Percentiles rank a stretch among this genome's conserved stretches.
Evolutionary conservation across 2,888 invertebrate species (phyloP).

Genomic region (Prenolepis imparis): DNA sequence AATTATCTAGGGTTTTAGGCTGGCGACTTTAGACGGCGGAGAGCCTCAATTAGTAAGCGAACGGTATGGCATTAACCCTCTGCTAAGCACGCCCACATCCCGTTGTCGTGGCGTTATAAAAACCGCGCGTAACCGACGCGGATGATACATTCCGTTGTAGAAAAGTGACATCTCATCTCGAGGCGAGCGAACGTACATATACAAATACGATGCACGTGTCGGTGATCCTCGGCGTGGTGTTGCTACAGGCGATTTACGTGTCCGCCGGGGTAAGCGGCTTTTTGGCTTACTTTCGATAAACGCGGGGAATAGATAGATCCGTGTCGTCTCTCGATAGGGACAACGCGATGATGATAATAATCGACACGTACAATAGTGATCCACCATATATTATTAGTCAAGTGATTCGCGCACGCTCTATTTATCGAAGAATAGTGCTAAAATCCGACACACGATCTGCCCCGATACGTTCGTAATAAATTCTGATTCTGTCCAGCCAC

Average conservation of each 20-base stretch:
- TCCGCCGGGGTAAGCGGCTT: constrained; percentile 74
- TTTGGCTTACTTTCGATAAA: constrained; percentile 66
- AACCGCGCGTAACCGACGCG: constrained; percentile 48
- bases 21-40: constrained; percentile 47
- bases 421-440: constrained; percentile 13
- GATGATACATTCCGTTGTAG: constrained; percentile 42
- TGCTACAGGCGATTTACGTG: constrained; percentile 67
- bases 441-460: constrained; percentile 21
- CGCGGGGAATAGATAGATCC: constrained; percentile 77
- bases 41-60: constrained; percentile 67
- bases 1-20: constrained; percentile 67
- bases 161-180: constrained; percentile 16
- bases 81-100: constrained; percentile 81
- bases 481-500: constrained; percentile 73
- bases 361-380: constrained; percentile 8
- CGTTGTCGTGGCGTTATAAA: constrained; percentile 78
- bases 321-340: constrained; percentile 46
- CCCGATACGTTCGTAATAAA: constrained; percentile 44
- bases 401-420: neutral
- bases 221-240: constrained; percentile 60
- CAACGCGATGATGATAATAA: neutral
- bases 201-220: constrained; percentile 56
- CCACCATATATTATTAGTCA: neutral
- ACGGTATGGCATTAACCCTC: constrained; percentile 74
- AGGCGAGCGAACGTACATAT: neutral